phyloP scores from a whole-genome alignment of 2,888 invertebrate species.

The Coecobrya sp. region DNA sequence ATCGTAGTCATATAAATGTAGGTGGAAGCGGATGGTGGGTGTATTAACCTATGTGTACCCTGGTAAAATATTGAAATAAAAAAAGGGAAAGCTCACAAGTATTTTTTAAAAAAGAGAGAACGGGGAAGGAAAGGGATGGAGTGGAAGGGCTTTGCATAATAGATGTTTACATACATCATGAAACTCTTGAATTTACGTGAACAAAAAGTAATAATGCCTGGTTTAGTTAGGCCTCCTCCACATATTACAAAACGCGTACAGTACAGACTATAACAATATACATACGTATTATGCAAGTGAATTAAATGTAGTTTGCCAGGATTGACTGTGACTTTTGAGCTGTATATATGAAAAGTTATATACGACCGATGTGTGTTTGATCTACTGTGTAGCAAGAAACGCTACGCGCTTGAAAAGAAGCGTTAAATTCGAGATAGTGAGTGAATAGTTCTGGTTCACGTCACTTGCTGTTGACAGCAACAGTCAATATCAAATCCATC shows the following conservation, averaged over 20 bases:
- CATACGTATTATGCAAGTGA: not conserved
- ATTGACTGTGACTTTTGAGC: slow-evolving; percentile 13
- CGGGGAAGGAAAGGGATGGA: slow-evolving; percentile 20
- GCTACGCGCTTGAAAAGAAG: not conserved
- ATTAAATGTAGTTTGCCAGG: not conserved
- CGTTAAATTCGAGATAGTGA: slow-evolving; percentile 36
- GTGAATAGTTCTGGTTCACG: slow-evolving; percentile 61
- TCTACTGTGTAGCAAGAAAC: not conserved
- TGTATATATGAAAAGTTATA: not conserved
- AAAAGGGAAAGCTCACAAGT: slow-evolving; percentile 9
- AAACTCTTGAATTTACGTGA: slow-evolving; percentile 41
- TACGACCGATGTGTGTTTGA: not conserved
- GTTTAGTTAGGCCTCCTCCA: not conserved
- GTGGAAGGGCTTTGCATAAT: slow-evolving; percentile 59
- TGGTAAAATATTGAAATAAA: slow-evolving; percentile 32
- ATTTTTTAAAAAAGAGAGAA: slow-evolving; percentile 26
- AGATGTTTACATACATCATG: slow-evolving; percentile 68
- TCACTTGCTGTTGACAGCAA: slow-evolving; percentile 55
- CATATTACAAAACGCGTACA: not conserved
- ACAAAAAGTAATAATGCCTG: slow-evolving; percentile 18
- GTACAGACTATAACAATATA: too few relatives aligned
- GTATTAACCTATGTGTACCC: slow-evolving; percentile 23
- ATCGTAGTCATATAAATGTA: not conserved
- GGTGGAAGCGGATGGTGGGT: not conserved
- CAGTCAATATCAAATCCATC: slow-evolving; percentile 51